A percentile compares a stretch with the other conserved stretches of the same genome.
These are phyloP conservation scores for Mesocentrotus franciscanus DNA, from an alignment of 53 echinoderm and acorn worm genomes.

Conservation along the genomic window DNA sequence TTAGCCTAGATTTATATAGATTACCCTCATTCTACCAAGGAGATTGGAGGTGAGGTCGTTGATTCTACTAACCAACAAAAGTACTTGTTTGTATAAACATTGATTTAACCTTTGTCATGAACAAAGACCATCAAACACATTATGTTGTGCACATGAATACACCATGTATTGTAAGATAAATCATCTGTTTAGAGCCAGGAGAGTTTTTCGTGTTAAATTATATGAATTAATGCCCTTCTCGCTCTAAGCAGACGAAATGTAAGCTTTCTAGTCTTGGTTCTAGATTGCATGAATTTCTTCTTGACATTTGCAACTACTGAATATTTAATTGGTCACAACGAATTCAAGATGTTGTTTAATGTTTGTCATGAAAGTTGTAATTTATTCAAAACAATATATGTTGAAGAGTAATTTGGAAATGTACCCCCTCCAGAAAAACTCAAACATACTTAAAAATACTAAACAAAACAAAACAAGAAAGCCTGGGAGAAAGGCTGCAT, in stretches of 20 bases:
- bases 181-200: too few relatives aligned
- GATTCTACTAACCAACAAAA: neutral
- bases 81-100: neutral
- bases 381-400: neutral
- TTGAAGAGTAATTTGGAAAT: neutral
- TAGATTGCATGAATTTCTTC: neutral
- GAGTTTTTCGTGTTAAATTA: too few relatives aligned
- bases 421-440: neutral
- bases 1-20: neutral
- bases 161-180: too few relatives aligned
- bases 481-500: neutral
- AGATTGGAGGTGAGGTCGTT: too few relatives aligned
- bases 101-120: slow-evolving; percentile 3
- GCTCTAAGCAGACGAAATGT: neutral
- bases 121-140: neutral
- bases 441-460: neutral
- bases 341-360: too few relatives aligned
- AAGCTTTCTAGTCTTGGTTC: too few relatives aligned
- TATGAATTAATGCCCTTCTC: too few relatives aligned
- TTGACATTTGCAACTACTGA: neutral
- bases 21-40: neutral
- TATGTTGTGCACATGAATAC: neutral
- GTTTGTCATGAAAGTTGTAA: neutral
- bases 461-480: neutral
- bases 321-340: too few relatives aligned